Conservation (phyloP, 1,140 invertebrate genomes). For the Pseudomyrmex pallidus region DNA sequence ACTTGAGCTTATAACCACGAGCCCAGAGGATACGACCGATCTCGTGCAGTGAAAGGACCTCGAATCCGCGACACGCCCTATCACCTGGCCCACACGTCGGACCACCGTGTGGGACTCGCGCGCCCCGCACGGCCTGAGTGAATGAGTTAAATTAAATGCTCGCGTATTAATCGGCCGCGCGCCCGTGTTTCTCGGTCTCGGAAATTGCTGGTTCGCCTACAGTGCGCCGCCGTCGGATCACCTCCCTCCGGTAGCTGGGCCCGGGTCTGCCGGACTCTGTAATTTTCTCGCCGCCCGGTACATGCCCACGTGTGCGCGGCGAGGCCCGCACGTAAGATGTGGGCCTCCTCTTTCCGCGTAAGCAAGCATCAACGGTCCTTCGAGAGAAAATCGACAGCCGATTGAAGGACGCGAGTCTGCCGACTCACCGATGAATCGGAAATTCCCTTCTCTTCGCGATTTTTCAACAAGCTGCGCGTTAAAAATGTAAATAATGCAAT, state of each 20-base stretch:
- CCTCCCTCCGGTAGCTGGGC: constrained; percentile 60
- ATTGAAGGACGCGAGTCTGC: constrained; percentile 20
- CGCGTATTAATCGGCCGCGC: constrained; percentile 77
- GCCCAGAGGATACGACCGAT: constrained; percentile 16
- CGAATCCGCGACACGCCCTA: constrained; percentile 48
- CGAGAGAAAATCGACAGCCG: constrained; percentile 42
- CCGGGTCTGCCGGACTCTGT: constrained; percentile 72
- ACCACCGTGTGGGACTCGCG: constrained; percentile 61
- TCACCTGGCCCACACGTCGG: constrained; percentile 64
- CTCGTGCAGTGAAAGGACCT: constrained; percentile 17
- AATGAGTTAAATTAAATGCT: constrained; percentile 81
- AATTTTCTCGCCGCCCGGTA: constrained; percentile 81
- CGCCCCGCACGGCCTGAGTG: constrained; percentile 37
- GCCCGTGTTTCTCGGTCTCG: constrained; percentile 73
- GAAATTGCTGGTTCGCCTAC: constrained; percentile 78
- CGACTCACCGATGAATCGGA: background rate
- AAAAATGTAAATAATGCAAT: background rate
- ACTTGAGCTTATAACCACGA: background rate
- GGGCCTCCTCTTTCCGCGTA: constrained; percentile 1
- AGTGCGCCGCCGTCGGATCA: constrained; percentile 38
- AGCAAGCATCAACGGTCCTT: constrained; percentile 8
- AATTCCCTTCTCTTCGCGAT: constrained; percentile 2
- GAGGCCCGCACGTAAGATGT: constrained; percentile 32
- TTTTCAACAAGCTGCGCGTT: no score
- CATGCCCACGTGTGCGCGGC: constrained; percentile 67